Evolutionary conservation across 2,797 vertebrate species (phyloP).

Genomic region (Sebastes elongatus): DNA sequence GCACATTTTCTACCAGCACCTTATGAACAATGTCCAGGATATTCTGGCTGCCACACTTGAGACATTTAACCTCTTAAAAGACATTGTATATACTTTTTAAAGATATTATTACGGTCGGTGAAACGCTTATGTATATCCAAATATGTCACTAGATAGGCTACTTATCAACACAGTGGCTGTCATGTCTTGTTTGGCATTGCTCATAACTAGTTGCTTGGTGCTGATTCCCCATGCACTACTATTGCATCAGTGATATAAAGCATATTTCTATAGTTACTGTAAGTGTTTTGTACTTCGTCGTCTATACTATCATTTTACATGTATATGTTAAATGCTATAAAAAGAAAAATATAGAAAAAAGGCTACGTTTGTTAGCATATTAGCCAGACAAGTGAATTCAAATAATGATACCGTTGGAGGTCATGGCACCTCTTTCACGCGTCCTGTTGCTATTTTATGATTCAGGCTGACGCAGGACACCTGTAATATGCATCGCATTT

Average conservation of each 20-base stretch:
- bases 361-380: background rate
- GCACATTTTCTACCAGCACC: too few relatives aligned
- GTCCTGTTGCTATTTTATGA: background rate
- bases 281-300: background rate
- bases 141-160: background rate
- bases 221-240: background rate
- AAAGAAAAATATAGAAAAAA: background rate
- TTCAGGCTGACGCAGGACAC: background rate
- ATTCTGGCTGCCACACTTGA: background rate
- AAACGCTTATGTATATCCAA: background rate
- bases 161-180: background rate
- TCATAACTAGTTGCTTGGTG: background rate
- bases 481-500: conserved; percentile 7
- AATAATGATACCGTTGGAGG: background rate
- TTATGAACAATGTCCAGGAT: too few relatives aligned
- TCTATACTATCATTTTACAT: background rate
- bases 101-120: accelerated
- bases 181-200: background rate
- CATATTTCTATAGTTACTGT: background rate
- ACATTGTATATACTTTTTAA: too few relatives aligned
- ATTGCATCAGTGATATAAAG: background rate
- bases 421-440: background rate
- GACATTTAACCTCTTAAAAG: too few relatives aligned
- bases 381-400: background rate
- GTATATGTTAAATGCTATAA: background rate